phyloP scores from a whole-genome alignment of 1,140 invertebrate species.

The Odontomachus brunneus region DNA sequence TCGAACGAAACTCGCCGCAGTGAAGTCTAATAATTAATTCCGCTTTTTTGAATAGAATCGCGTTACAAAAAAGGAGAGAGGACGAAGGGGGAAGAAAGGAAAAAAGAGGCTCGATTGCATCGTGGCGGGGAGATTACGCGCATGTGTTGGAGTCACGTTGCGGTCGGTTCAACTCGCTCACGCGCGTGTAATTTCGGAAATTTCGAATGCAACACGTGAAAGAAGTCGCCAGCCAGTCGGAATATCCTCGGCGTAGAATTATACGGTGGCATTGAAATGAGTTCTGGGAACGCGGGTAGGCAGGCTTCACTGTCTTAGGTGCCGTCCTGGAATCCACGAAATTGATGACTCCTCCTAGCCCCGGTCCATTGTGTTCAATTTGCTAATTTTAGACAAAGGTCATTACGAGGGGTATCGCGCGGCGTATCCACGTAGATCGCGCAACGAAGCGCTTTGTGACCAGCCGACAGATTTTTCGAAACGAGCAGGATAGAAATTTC shows the following conservation, averaged over 20 bases:
- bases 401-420: constrained; percentile 40
- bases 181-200: constrained; percentile 33
- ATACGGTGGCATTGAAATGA: constrained; percentile 54
- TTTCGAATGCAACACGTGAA: constrained; percentile 53
- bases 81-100: too few relatives aligned
- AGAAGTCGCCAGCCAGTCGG: constrained; percentile 39
- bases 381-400: constrained; percentile 54
- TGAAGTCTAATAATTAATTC: too few relatives aligned
- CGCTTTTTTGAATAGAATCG: too few relatives aligned
- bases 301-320: constrained; percentile 50
- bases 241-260: constrained; percentile 36
- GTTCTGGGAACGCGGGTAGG: constrained; percentile 47
- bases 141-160: not conserved
- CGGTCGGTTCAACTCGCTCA: not conserved
- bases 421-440: not conserved
- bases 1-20: too few relatives aligned
- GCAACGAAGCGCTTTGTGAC: not conserved
- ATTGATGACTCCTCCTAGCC: constrained; percentile 49
- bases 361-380: constrained; percentile 48
- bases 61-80: too few relatives aligned
- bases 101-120: too few relatives aligned
- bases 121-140: not conserved
- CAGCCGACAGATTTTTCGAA: too few relatives aligned
- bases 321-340: constrained; percentile 39
- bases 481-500: too few relatives aligned